Evolutionary conservation across 2,888 invertebrate species (phyloP).

Genomic region (Drymonia ruficornis): DNA sequence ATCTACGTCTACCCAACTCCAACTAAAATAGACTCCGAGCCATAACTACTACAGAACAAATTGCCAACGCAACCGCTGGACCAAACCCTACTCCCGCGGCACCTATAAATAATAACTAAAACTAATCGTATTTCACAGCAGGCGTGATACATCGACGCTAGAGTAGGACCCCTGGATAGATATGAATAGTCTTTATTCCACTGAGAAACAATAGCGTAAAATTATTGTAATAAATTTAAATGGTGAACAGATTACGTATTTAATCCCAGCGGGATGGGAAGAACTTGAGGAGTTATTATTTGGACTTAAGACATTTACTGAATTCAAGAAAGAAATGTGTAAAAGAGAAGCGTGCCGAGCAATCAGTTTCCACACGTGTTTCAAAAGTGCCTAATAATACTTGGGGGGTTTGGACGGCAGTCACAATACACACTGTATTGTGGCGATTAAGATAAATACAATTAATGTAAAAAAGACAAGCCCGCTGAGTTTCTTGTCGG

Average conservation of each 20-base stretch:
- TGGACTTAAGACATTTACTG: not conserved
- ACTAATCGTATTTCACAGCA: conserved; percentile 41
- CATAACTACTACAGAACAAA: conserved; percentile 13
- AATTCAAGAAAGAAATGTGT: not conserved
- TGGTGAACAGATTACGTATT: not conserved
- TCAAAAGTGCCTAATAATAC: no score
- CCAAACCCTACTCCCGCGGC: conserved; percentile 19
- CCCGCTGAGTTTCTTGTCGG: no score
- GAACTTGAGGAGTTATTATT: not conserved
- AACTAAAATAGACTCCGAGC: not conserved
- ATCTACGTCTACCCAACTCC: not conserved
- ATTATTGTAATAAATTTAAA: conserved; percentile 8
- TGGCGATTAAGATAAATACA: no score
- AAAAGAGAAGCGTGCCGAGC: no score
- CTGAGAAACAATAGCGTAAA: conserved; percentile 1
- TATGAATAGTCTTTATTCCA: conserved; percentile 31
- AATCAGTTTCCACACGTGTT: no score
- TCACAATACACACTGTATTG: no score
- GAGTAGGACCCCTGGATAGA: conserved; percentile 27
- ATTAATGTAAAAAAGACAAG: no score
- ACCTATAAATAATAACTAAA: conserved; percentile 37
- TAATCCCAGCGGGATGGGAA: not conserved
- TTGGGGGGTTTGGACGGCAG: no score
- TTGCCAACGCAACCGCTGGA: conserved; percentile 18
- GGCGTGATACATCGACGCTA: conserved; percentile 35